Base-by-base conservation (phyloP, 2,797 vertebrate species). In the Enteromius trimaculatus region DNA sequence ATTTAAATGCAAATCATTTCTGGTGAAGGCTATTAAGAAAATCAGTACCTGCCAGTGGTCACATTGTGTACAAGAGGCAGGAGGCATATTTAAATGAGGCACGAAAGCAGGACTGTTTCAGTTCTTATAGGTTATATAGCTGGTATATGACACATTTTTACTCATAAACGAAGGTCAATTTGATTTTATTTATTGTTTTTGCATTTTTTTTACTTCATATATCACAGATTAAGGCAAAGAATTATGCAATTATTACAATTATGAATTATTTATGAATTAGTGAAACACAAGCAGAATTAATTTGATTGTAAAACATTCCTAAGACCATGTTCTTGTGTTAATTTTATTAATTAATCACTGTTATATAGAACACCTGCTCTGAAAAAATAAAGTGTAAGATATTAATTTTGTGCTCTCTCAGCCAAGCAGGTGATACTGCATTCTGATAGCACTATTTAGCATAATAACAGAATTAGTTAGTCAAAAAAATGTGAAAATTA, bases 11-110 rank as follows among this genome's bases (percentile, higher is more conserved):
- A 85, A 81, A 72, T 69, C 4, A 2, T 39, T 80, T 69, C 60
- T 58, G 37, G 47, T 16, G 3, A 26, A 10, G 70, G 60, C 60
- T 68, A 77, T 84, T 80, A 80, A 47, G 77, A 49, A 80, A 80
- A 80, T 80, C 58, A 83, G 81, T 42, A 55, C 37, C 64, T 69
- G 65, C 29, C 82, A 69, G 39, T 69, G 85, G 69, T 75, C 81
- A 83, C 51, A 70, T 75, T 80, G 80, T 53, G 60, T 79, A n/a
- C 31, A n/a, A 39, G 6, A 19, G 66, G 65, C 49, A 82, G 71
- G 51, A 71, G 55, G 17, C 6, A 1, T 17, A 53, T 78, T 83
- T 51, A 42, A 78, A 78, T 62, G 17, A 77, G 51, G 31, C 44
- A 49, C 6, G 10, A 66, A 82, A 66, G 81, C 49, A 47, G 23